These are phyloP conservation scores for Aspidoscelis tigris DNA, from an alignment of 2,113 vertebrate species.

Conservation along the genomic window DNA sequence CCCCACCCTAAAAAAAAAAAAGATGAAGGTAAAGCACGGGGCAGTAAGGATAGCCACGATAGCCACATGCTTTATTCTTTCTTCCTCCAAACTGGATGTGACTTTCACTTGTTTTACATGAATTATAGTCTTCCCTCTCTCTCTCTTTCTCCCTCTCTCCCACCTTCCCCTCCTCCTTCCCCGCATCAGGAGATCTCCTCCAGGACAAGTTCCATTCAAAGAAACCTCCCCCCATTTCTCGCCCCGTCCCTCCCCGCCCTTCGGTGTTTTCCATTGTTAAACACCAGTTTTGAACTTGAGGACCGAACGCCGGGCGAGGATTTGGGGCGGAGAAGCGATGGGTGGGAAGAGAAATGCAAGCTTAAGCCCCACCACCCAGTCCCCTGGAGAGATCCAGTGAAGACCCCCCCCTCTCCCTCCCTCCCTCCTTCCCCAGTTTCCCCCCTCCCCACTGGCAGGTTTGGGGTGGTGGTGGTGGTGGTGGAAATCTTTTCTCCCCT, in stretches of 20 bases:
- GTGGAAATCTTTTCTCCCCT: conserved; percentile 33
- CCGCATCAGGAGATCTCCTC: background rate
- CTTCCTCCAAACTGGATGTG: no score
- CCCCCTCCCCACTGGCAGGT: background rate
- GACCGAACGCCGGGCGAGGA: background rate
- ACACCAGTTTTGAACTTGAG: conserved; percentile 21
- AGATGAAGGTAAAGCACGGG: no score
- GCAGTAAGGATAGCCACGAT: no score
- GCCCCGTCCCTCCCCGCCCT: background rate
- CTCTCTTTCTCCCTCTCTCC: background rate
- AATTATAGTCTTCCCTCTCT: background rate
- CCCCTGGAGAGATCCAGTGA: background rate
- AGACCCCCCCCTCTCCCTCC: background rate
- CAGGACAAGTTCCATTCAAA: conserved; percentile 10
- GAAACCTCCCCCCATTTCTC: background rate
- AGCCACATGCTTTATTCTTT: background rate
- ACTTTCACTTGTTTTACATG: background rate
- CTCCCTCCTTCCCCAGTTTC: no score
- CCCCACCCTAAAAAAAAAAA: no score
- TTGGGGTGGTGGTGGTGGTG: background rate
- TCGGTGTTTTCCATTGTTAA: conserved; percentile 14
- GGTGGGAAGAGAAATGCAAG: background rate
- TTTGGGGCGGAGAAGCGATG: background rate
- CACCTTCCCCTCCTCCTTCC: background rate
- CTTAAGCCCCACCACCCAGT: background rate